These are phyloP conservation scores for Otis tarda DNA, from an alignment of 2,113 vertebrate species.

Conservation along the genomic window DNA sequence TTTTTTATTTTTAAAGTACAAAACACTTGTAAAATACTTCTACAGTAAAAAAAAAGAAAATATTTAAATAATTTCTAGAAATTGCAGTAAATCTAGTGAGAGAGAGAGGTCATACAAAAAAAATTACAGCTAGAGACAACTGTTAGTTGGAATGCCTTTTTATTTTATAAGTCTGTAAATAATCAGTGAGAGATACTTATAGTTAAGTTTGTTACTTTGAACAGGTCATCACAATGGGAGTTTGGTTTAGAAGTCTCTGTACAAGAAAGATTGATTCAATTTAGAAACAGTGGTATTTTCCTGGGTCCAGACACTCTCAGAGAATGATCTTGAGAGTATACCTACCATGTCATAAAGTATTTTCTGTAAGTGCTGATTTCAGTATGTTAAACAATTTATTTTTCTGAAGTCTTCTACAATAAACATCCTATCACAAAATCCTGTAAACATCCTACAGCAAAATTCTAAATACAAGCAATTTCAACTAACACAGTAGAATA, in stretches of 20 bases:
- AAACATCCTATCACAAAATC: neutral
- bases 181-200: neutral
- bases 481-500: neutral
- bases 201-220: neutral
- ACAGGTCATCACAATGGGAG: neutral
- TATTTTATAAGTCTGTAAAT: neutral
- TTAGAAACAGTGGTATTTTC: neutral
- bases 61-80: neutral
- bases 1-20: neutral
- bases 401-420: neutral
- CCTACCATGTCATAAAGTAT: neutral
- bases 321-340: neutral
- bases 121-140: neutral
- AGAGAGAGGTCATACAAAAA: neutral
- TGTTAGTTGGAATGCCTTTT: neutral
- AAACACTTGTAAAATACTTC: neutral
- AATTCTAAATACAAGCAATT: neutral
- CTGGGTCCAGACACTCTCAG: neutral
- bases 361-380: neutral
- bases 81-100: neutral
- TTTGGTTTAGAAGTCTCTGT: neutral
- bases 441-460: neutral
- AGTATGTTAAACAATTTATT: neutral
- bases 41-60: neutral
- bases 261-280: neutral